These are phyloP conservation scores for Otus sunia DNA, from an alignment of 2,113 vertebrate genomes.

Conservation along the genomic window DNA sequence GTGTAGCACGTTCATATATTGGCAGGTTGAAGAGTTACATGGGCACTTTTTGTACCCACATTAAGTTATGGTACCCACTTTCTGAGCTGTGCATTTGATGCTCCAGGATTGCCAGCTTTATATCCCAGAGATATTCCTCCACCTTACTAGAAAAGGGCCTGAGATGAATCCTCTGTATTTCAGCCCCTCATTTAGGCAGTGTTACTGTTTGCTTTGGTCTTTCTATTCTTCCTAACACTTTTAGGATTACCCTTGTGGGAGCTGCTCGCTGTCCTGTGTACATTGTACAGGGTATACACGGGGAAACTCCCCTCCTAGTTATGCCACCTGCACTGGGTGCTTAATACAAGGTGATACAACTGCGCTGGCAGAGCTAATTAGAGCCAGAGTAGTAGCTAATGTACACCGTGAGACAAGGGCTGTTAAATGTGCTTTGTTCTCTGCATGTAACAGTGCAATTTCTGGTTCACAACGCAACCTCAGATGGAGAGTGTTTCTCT, in stretches of 20 bases:
- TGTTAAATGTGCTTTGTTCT: neutral
- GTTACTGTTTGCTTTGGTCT: neutral
- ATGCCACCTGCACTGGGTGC: neutral
- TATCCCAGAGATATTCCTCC: neutral
- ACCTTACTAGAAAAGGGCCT: neutral
- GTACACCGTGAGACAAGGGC: neutral
- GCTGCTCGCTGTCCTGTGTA: neutral
- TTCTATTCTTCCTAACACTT: neutral
- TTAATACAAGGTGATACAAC: fast-evolving
- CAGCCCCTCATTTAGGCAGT: neutral
- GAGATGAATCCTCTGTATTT: neutral
- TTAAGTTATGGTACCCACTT: neutral
- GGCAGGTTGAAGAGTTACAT: neutral
- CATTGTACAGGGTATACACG: fast-evolving
- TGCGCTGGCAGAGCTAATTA: neutral
- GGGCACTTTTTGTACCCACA: neutral
- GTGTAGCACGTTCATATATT: neutral
- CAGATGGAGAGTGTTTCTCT: neutral
- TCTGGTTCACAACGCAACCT: neutral
- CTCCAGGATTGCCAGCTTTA: neutral
- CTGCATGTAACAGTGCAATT: neutral
- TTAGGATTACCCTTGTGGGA: neutral
- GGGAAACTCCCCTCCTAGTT: neutral
- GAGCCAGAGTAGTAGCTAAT: neutral
- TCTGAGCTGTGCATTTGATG: neutral